Percentiles rank a stretch among this genome's conserved stretches.
Conservation (phyloP, 1,140 invertebrate species). For the Hyles euphorbiae region DNA sequence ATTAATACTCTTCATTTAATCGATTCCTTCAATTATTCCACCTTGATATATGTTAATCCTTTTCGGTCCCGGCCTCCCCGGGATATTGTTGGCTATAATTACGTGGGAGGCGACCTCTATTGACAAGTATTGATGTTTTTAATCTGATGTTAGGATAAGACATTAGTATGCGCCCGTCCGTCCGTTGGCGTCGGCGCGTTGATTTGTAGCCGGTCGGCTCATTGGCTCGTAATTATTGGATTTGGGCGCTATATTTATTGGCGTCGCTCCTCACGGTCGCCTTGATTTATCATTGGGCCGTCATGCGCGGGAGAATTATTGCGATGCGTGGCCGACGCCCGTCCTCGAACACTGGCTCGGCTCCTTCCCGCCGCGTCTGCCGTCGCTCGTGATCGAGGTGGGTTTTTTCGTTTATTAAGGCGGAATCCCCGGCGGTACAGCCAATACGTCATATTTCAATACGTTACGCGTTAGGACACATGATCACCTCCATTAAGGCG, state of each 20-base stretch:
- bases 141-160: constrained; percentile 72
- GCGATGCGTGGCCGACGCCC: constrained; percentile 32
- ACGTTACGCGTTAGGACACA: constrained; percentile 62
- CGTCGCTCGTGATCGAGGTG: too few relatives aligned
- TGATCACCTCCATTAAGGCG: constrained; percentile 65
- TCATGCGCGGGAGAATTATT: constrained; percentile 40
- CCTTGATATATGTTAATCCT: constrained; percentile 70
- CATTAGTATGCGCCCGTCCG: constrained; percentile 65
- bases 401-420: constrained; percentile 48
- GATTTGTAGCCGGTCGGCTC: constrained; percentile 66
- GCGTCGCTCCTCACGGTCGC: constrained; percentile 52
- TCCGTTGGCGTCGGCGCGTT: constrained; percentile 35
- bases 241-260: constrained; percentile 68
- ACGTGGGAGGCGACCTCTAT: constrained; percentile 69
- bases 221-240: constrained; percentile 71
- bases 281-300: constrained; percentile 61
- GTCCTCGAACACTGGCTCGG: neutral
- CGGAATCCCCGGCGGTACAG: constrained; percentile 45
- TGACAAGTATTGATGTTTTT: constrained; percentile 74
- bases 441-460: constrained; percentile 67
- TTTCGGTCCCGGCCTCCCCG: constrained; percentile 51
- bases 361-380: neutral
- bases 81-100: constrained; percentile 71
- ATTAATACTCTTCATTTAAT: constrained; percentile 72
- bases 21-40: constrained; percentile 71